These are phyloP conservation scores for Myotis daubentonii DNA, from an alignment of 2,797 vertebrate species.

Conservation along the genomic window DNA sequence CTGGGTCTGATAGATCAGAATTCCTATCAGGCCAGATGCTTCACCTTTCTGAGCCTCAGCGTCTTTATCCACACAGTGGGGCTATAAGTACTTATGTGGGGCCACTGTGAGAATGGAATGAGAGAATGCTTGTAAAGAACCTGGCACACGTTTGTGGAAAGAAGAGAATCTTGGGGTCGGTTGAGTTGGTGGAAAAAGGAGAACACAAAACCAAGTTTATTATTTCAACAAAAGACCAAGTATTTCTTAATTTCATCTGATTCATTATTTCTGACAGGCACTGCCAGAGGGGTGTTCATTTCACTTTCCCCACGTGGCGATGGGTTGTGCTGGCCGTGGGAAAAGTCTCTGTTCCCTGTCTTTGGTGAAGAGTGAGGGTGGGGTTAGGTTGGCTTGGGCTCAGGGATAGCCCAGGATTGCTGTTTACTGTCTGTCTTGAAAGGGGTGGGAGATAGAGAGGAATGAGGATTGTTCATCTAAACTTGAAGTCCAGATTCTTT, in stretches of 20 bases:
- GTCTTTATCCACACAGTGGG: not conserved
- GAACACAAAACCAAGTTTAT: constrained; percentile 35
- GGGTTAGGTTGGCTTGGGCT: not conserved
- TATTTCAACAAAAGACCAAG: constrained; percentile 44
- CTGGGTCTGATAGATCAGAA: not conserved
- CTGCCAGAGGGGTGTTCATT: not conserved
- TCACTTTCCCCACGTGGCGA: not conserved
- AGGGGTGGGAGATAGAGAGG: not conserved
- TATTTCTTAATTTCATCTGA: constrained; percentile 63
- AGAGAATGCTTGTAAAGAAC: not conserved
- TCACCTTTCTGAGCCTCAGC: not conserved
- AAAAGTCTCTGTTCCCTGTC: not conserved
- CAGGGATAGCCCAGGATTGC: not conserved
- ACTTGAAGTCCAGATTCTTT: constrained; percentile 37
- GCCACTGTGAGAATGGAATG: not conserved
- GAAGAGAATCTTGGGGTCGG: constrained; percentile 20
- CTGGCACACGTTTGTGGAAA: not conserved
- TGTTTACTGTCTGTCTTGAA: constrained; percentile 53
- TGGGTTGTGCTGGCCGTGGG: not conserved
- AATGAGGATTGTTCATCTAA: constrained; percentile 51
- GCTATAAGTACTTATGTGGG: not conserved
- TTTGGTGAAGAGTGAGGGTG: not conserved
- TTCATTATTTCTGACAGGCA: constrained; percentile 35
- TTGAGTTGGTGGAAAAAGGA: constrained; percentile 37
- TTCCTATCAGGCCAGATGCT: not conserved